phyloP scores from a whole-genome alignment of 92 coral and sea anemone genomes.

The Porites evermanni region DNA sequence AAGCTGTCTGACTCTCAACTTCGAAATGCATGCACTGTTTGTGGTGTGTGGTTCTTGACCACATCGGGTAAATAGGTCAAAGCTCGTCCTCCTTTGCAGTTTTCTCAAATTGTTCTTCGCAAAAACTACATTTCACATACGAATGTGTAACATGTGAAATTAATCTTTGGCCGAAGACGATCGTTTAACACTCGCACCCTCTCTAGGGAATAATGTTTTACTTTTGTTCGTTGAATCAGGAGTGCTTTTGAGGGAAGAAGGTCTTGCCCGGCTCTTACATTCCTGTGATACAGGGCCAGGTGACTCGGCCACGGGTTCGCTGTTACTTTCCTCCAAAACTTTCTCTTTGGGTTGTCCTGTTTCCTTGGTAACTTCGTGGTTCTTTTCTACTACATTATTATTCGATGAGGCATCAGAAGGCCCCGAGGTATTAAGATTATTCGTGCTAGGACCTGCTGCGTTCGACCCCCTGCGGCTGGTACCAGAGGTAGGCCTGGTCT shows the following conservation, averaged over 20 bases:
- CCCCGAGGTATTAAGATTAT: neutral
- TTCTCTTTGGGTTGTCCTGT: neutral
- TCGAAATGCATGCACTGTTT: too few relatives aligned
- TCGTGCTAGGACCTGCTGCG: neutral
- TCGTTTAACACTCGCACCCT: slow-evolving; percentile 12
- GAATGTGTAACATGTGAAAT: neutral
- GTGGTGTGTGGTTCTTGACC: too few relatives aligned
- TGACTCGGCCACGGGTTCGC: neutral
- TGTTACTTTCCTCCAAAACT: neutral
- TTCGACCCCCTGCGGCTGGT: slow-evolving; percentile 3
- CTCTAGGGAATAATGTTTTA: slow-evolving; percentile 30
- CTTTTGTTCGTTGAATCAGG: neutral
- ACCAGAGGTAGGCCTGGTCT: slow-evolving; percentile 36
- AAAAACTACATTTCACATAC: neutral
- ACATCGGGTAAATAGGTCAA: too few relatives aligned
- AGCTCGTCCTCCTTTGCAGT: too few relatives aligned
- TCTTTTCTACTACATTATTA: neutral
- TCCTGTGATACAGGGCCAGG: neutral
- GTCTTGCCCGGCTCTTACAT: neutral
- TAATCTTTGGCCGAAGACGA: slow-evolving; percentile 6
- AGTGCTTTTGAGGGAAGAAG: slow-evolving; percentile 11
- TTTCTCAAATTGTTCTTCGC: neutral
- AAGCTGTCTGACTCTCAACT: too few relatives aligned
- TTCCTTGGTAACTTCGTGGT: neutral
- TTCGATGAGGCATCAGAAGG: neutral